Conservation (phyloP, 2,888 invertebrate species). For the Onthophagus sagittarius region DNA sequence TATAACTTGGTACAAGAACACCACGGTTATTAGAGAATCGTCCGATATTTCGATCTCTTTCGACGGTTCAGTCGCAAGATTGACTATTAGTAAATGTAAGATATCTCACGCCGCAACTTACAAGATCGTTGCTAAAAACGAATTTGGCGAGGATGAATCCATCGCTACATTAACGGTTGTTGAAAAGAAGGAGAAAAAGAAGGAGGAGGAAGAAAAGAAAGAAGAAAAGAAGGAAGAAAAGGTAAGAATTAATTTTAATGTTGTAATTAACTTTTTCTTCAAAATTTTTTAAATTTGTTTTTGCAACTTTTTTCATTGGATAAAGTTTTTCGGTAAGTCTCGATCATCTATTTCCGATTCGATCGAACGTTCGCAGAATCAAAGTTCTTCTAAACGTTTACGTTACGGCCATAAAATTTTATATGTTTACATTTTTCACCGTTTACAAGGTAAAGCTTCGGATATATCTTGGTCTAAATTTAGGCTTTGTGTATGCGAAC, state of each 20-base stretch:
- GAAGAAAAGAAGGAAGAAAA: no score
- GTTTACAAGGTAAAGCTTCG: neutral
- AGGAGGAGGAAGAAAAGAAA: conserved; percentile 41
- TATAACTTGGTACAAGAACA: conserved; percentile 82
- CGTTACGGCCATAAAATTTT: conserved; percentile 5
- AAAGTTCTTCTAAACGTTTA: neutral
- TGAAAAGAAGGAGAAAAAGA: conserved; percentile 47
- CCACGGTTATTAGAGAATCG: conserved; percentile 71
- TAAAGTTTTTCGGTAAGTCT: neutral
- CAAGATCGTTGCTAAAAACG: conserved; percentile 83
- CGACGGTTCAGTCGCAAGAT: conserved; percentile 75
- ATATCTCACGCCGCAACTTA: conserved; percentile 75
- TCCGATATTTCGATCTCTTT: conserved; percentile 76
- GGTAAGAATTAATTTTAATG: neutral
- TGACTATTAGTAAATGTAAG: conserved; percentile 73
- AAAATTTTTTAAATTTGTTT: neutral
- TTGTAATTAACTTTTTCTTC: neutral
- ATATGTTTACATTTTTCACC: conserved; percentile 22
- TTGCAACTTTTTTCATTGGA: neutral
- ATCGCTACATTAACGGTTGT: conserved; percentile 79
- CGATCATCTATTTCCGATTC: neutral
- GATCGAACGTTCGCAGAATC: neutral
- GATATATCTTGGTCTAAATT: neutral
- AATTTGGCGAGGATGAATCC: conserved; percentile 86
- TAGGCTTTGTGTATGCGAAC: neutral